Evolutionary conservation across 2,888 invertebrate genomes (phyloP), one percentile per base, ranked within the genome.

Genomic region (Phaonia tiefii): DNA sequence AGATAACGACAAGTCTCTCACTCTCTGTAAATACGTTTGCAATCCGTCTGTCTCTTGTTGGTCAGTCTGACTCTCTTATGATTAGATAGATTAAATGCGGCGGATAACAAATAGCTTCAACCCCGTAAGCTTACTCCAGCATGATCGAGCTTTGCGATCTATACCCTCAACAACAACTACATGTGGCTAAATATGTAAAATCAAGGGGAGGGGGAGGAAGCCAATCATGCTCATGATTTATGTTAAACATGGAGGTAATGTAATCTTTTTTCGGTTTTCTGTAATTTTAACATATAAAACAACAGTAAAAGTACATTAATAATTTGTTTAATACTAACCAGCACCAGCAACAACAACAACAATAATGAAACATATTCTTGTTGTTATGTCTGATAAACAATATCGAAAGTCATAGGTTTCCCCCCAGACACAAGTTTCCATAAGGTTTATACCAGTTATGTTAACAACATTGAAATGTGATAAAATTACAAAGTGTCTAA

Each of bases 81-180:
- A 78, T 81, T 77, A 78, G 71, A 78, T 78, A 75, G 49, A 81
- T 81, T 75, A 78, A 78, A 81, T 75, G 75, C 69, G 77, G 60
- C 75, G 75, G 69, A 75, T 78, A 81, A 81, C 75, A 75, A 81
- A 81, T 75, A 75, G 78, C 72, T 81, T 67, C 75, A 78, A 78
- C 78, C 72, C 72, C 67, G 54, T 71, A 37, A 76, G 75, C 79
- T 56, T 51, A 69, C 54, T 69, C n/a, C n/a, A 22, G 51, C 67
- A 37, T 74, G 73, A 74, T 76, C 66, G 54, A 60, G 31, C 60
- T 71, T 65, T 66, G 54, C 77, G 73, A 70, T 79, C 66, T 67
- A 71, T n/a, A n/a, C n/a, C n/a, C n/a, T n/a, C 70, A 60, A 20
- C 26, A 46, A 65, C 39, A 79, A n/a, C 15, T n/a, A 71, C 5